Evolutionary conservation across 1,140 invertebrate species (phyloP).

Genomic region (Chironomus tepperi): DNA sequence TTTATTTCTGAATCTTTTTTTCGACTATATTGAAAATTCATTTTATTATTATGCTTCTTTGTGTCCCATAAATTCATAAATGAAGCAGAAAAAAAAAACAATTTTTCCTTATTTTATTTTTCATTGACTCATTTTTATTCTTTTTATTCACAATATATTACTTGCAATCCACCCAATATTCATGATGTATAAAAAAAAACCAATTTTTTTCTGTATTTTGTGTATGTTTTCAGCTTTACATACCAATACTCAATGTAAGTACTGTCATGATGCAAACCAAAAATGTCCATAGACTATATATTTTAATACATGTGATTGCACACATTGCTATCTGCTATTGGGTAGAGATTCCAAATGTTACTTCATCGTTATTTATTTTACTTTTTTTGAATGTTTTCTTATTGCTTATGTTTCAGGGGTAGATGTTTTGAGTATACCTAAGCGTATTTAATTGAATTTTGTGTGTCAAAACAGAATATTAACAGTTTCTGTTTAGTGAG

Average conservation of each 20-base stretch:
- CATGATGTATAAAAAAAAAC: neutral
- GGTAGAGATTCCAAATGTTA: neutral
- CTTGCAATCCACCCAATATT: neutral
- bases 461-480: too few relatives aligned
- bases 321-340: neutral
- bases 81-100: neutral
- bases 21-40: neutral
- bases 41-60: slow-evolving; percentile 5
- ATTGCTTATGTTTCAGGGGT: too few relatives aligned
- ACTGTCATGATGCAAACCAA: neutral
- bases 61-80: slow-evolving; percentile 13
- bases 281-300: neutral
- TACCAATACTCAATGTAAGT: slow-evolving; percentile 22
- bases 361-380: too few relatives aligned
- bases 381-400: too few relatives aligned
- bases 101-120: neutral
- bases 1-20: neutral
- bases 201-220: neutral
- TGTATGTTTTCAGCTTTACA: slow-evolving; percentile 20
- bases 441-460: too few relatives aligned
- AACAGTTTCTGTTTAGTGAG: too few relatives aligned
- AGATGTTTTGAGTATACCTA: too few relatives aligned
- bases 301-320: neutral
- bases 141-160: neutral
- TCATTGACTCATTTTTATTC: neutral